Evolutionary conservation across 2,113 vertebrate genomes (phyloP), one percentile per base, ranked within the genome.

Genomic region (Syngnathus floridae): DNA sequence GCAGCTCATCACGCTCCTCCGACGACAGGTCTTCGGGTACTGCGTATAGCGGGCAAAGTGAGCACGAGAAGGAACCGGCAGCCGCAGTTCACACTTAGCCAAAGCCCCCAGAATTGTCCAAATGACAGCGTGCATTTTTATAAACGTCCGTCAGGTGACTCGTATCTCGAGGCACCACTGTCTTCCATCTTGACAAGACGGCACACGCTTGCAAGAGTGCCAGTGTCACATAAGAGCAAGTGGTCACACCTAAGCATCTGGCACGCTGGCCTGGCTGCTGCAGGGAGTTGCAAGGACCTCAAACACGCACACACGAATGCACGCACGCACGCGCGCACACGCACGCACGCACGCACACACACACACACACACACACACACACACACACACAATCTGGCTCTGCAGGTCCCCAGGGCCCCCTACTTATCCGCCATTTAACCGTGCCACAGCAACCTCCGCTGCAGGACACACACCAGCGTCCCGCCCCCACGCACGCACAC

Each of bases 1-100:
- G 83, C 82, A 98, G 92, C 81, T 98, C 96, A 84, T 97, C 96
- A 83, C 91, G 90, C 72, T 98, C 96, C 72, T 97, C 94, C 64
- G 92, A 55, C 61, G 95, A 97, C 60, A 98, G 91, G 77, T 98
- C 95, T 85, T 95, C 94, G 22, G 95, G 95, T 77, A 95, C 96
- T 98, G 87, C 13, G 19, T 79, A 75, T 82, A 26, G 38, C 11
- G 14, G 64, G 54, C 26, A 17, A 60, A 64, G 22, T 22, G 19
- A 49, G 31, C 22, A 36, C n/a, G 16, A 57, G 75, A 55, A 31
- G 61, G 82, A 72, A 85, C 85, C 82, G 0, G 35, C 62, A 35
- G 41, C 26, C 38, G 72, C 26, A 31, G 26, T 31, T 31, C 26
- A 31, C 26, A 31, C 26, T 31, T 3, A 31, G 26, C 26, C 26